Percentiles rank a stretch among this genome's conserved stretches.
Conservation (phyloP, 2,888 invertebrate genomes). For the Helicoverpa assulta region DNA sequence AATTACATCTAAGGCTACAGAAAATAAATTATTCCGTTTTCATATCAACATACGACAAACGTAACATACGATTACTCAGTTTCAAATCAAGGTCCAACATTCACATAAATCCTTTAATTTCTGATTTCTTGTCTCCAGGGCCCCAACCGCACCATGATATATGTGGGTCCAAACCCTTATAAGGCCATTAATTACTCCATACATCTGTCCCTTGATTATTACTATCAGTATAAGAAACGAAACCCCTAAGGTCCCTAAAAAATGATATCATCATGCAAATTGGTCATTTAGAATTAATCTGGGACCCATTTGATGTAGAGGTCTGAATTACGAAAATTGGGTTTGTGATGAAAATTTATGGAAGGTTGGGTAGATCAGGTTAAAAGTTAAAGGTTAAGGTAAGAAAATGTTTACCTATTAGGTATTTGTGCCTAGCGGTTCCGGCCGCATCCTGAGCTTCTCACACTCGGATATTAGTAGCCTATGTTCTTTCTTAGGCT, state of each 20-base stretch:
- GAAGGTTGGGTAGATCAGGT: no score
- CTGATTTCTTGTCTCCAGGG: conserved; percentile 64
- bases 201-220: conserved; percentile 50
- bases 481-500: no score
- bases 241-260: conserved; percentile 51
- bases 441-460: no score
- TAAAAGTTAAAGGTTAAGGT: no score
- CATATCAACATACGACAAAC: background rate
- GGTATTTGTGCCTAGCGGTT: no score
- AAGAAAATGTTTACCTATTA: no score
- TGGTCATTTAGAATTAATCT: conserved; percentile 53
- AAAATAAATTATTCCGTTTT: no score
- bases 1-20: no score
- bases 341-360: conserved; percentile 5
- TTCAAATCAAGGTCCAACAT: conserved; percentile 11
- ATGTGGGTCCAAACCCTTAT: conserved; percentile 60
- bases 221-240: conserved; percentile 55
- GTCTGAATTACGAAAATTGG: conserved; percentile 34
- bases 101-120: conserved; percentile 66
- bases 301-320: conserved; percentile 30
- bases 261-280: conserved; percentile 60
- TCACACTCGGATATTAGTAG: no score
- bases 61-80: background rate
- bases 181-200: conserved; percentile 66
- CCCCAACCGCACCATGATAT: conserved; percentile 61